Evolutionary conservation across 1,140 invertebrate species (phyloP), one percentile per base, ranked within the genome.

Genomic region (Akabosia matsudoensis): DNA sequence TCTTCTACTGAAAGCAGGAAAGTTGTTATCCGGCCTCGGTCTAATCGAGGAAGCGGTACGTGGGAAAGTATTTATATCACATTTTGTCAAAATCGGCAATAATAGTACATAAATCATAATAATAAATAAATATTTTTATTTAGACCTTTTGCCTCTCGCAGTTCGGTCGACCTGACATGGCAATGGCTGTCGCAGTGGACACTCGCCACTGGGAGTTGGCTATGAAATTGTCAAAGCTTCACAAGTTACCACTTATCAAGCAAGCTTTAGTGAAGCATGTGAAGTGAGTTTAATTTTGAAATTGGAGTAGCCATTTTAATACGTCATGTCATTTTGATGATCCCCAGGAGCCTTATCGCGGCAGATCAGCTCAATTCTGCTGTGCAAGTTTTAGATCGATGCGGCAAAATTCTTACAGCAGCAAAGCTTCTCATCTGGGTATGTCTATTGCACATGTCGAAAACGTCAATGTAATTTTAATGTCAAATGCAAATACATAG

Each of bases 131-230:
- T n/a, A n/a, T n/a, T n/a, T n/a, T n/a, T n/a, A n/a, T n/a, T n/a
- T n/a, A n/a, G n/a, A 73, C 78, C 10, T 61, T 77, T n/a, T 75
- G 72, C 33, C 77, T 78, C 80, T 82, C 83, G 64, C 79, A 90
- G 88, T 91, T 90, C 79, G 91, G 91, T 14, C 89, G 91, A 78
- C 85, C 93, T 0, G 92, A 95, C 82, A 85, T 88, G 26, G 95
- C 94, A 0, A 91, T 97, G 22, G 91, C 96, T 82, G 89, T 90
- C 0, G 96, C 95, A 84, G 91, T 97, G 0, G 87, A 88, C 73
- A 85, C 97, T 31, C 94, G 94, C 81, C 90, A 96, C 81, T 97
- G 95, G 95, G 92, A 94, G 82, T 89, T 90, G 82, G 95, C 95
- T 0, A 90, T 97, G 16, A 91, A 93, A 28, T 83, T 97, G 24